These are phyloP conservation scores for Antennarius striatus DNA, from an alignment of 2,113 vertebrate genomes.

Conservation along the genomic window DNA sequence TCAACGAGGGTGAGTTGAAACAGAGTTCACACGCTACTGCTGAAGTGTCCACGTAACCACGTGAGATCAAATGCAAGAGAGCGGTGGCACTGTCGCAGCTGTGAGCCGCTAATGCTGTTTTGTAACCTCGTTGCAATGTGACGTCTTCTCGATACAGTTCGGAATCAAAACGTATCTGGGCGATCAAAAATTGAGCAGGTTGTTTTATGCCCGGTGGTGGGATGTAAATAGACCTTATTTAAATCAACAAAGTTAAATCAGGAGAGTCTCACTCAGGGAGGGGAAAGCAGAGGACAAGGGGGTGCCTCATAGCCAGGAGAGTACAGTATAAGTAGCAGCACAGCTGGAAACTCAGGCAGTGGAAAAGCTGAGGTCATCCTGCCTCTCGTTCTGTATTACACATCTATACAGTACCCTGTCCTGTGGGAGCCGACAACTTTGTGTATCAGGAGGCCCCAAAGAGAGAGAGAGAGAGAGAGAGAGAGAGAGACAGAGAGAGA, in stretches of 20 bases:
- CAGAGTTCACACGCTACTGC: slow-evolving; percentile 56
- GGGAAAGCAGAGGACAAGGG: slow-evolving; percentile 35
- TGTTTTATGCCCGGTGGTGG: slow-evolving; percentile 40
- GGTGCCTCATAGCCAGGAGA: slow-evolving; percentile 37
- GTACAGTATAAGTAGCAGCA: slow-evolving; percentile 37
- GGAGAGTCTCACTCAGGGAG: slow-evolving; percentile 50
- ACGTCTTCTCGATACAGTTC: slow-evolving; percentile 21
- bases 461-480: slow-evolving; percentile 35
- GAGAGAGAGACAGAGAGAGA: slow-evolving; percentile 35
- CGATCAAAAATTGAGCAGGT: slow-evolving; percentile 47
- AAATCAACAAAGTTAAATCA: slow-evolving; percentile 65
- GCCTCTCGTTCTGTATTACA: slow-evolving; percentile 57
- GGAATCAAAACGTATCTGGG: slow-evolving; percentile 47
- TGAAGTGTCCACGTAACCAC: slow-evolving; percentile 47
- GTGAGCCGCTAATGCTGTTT: slow-evolving; percentile 44
- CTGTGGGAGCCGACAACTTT: slow-evolving; percentile 57
- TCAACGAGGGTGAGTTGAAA: slow-evolving; percentile 66
- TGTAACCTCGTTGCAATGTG: slow-evolving; percentile 33
- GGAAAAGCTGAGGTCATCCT: slow-evolving; percentile 74
- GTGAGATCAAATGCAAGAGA: slow-evolving; percentile 54
- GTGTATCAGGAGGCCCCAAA: slow-evolving; percentile 60
- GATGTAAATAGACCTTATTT: slow-evolving; percentile 67
- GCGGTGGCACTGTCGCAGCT: slow-evolving; percentile 31
- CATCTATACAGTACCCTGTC: slow-evolving; percentile 58
- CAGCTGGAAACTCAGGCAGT: slow-evolving; percentile 39